Conservation (phyloP, 1,140 invertebrate species). For the Drosophila kurseongensis region DNA sequence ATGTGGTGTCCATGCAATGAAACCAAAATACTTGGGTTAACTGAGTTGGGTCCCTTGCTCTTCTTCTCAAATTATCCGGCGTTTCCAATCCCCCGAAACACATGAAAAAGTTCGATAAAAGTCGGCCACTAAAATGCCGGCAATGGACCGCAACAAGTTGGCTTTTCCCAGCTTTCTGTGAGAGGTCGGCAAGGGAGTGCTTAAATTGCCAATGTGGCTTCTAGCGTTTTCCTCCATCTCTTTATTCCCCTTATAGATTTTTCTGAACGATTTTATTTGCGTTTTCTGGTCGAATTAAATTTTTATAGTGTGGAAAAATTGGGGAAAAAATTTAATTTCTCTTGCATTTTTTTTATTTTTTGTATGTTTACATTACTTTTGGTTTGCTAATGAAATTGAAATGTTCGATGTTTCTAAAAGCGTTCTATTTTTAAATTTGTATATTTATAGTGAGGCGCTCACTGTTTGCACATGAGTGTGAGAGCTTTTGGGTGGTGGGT, state of each 20-base stretch:
- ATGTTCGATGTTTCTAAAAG: conserved; percentile 42
- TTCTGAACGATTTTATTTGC: conserved; percentile 21
- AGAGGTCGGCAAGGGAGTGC: neutral
- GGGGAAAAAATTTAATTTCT: conserved; percentile 4
- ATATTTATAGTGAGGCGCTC: conserved; percentile 38
- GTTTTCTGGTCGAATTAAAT: conserved; percentile 24
- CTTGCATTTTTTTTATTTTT: conserved; percentile 10
- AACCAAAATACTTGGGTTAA: conserved; percentile 15
- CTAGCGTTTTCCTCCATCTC: neutral
- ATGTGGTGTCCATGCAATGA: neutral
- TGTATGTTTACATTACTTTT: conserved; percentile 39
- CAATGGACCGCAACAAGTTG: conserved; percentile 46
- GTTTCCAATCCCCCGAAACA: neutral
- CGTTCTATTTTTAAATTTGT: conserved; percentile 38
- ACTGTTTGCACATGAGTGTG: conserved; percentile 16
- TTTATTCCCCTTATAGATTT: neutral
- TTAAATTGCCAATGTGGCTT: conserved; percentile 1
- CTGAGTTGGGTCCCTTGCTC: neutral
- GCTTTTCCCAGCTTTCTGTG: conserved; percentile 4
- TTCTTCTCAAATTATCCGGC: neutral
- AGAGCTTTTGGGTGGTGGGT: conserved; percentile 20
- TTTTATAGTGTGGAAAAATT: conserved; percentile 26
- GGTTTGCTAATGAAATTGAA: conserved; percentile 47
- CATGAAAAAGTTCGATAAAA: conserved; percentile 23
- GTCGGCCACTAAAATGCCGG: conserved; percentile 31